Conservation (phyloP, 2,113 vertebrate genomes). For the Actinemys pallida region DNA sequence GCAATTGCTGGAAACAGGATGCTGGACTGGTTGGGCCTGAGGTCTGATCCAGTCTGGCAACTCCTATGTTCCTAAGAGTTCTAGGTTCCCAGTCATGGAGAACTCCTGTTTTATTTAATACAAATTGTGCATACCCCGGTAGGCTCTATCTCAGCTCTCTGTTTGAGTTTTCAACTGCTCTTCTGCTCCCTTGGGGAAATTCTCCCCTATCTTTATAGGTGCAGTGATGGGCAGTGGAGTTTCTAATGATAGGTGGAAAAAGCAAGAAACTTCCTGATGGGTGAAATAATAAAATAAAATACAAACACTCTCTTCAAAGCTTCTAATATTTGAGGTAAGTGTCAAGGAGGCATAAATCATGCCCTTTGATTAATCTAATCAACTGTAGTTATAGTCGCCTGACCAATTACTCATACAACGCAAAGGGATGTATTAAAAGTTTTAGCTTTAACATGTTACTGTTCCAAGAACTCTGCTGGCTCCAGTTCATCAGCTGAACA, state of each 20-base stretch:
- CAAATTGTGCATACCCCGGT: neutral
- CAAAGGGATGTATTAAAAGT: neutral
- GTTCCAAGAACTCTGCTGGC: constrained; percentile 40
- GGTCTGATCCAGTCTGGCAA: neutral
- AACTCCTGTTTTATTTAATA: neutral
- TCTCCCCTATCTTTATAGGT: neutral
- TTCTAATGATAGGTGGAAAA: neutral
- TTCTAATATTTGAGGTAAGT: neutral
- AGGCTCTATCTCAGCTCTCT: neutral
- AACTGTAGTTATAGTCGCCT: neutral
- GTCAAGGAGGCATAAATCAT: constrained; percentile 19
- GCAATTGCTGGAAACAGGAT: neutral
- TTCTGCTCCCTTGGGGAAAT: neutral
- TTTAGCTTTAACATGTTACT: constrained; percentile 41
- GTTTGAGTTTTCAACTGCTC: neutral
- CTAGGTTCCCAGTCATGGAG: neutral
- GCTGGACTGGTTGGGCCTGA: no score
- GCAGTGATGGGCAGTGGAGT: neutral
- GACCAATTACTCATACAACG: constrained; percentile 4
- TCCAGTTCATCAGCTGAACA: constrained; percentile 36
- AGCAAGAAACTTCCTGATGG: neutral
- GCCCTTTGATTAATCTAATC: constrained; percentile 13
- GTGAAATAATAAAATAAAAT: neutral
- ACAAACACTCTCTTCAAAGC: neutral
- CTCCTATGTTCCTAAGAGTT: neutral